Base-by-base conservation (phyloP, 2,113 vertebrate species). In the Elgaria multicarinata region DNA sequence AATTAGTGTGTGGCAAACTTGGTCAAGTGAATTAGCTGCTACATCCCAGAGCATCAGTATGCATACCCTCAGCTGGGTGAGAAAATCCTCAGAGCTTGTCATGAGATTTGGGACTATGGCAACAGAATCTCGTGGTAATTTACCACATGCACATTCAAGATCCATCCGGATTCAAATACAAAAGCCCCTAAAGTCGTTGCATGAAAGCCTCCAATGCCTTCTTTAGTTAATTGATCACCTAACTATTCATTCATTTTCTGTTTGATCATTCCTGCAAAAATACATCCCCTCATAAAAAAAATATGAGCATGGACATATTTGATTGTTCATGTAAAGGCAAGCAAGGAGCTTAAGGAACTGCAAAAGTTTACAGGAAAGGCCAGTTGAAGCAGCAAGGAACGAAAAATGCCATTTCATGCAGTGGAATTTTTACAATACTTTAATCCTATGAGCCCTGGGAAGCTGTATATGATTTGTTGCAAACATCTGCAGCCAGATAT, bases 281-380 rank as follows among this genome's bases (percentile, higher is more conserved):
- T 89, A 94, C 85, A 94, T 36, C 14, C 91, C 92, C 94, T 93
- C 93, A 58, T 78, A 13, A 90, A 83, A 93, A 93, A 24, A 53
- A 85, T 2, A 93, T 88, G 82, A 93, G 77, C 79, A 91, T 92
- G 53, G 31, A 3, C 64, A 22, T 87, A 93, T 62, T 44, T 67
- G 53, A 90, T 87, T 89, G 78, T 76, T 93, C 83, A 85, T 94
- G 91, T 89, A 84, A 95, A 92, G 91, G 87, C 89, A 91, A 28
- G 58, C 28, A 92, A 92, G 79, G 78, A 90, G 92, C 0, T 75
- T 87, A 62, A 88, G 3, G 77, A 93, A 94, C 92, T 82, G 90
- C 94, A 94, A 92, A 84, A 92, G 88, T 64, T 77, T 72, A 62
- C 93, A 92, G 94, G 91, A 69, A 90, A 72, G 93, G 91, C 78